Percentiles rank a stretch among this genome's conserved stretches.
Conservation (phyloP, 2,888 invertebrate species). For the Fragum fragum region DNA sequence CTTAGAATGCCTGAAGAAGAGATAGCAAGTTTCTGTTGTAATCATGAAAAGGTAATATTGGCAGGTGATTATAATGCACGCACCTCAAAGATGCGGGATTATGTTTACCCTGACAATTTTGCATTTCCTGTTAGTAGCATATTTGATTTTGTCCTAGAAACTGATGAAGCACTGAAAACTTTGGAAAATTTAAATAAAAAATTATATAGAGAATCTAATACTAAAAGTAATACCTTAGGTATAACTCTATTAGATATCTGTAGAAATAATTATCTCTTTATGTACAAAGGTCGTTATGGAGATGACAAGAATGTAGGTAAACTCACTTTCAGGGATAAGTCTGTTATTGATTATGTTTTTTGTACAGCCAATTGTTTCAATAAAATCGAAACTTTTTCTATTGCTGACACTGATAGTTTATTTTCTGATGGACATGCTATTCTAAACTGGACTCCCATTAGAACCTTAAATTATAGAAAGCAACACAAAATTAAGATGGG, state of each 20-base stretch:
- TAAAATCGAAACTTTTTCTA: constrained; percentile 14
- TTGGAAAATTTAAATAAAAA: too few species aligned
- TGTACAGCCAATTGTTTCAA: constrained; percentile 12
- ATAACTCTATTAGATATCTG: neutral
- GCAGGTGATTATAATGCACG: too few species aligned
- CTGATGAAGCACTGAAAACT: too few species aligned
- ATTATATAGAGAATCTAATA: neutral
- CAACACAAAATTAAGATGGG: too few species aligned
- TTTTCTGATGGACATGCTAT: constrained; percentile 6
- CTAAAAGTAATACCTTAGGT: neutral
- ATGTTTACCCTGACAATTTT: too few species aligned
- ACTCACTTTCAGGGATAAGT: constrained; percentile 23
- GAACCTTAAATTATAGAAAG: too few species aligned
- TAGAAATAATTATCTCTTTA: constrained; percentile 22
- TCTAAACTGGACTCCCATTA: neutral
- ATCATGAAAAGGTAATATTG: too few species aligned
- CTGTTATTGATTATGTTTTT: constrained; percentile 36
- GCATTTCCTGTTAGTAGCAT: too few species aligned
- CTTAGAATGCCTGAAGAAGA: constrained; percentile 19
- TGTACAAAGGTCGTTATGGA: constrained; percentile 27
- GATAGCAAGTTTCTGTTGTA: neutral
- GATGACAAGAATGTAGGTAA: constrained; percentile 14
- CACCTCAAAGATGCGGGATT: too few species aligned
- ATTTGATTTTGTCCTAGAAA: too few species aligned
- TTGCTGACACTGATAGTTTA: constrained; percentile 15